Conservation (phyloP, 2,113 vertebrate species). For the Ornithorhynchus anatinus region DNA sequence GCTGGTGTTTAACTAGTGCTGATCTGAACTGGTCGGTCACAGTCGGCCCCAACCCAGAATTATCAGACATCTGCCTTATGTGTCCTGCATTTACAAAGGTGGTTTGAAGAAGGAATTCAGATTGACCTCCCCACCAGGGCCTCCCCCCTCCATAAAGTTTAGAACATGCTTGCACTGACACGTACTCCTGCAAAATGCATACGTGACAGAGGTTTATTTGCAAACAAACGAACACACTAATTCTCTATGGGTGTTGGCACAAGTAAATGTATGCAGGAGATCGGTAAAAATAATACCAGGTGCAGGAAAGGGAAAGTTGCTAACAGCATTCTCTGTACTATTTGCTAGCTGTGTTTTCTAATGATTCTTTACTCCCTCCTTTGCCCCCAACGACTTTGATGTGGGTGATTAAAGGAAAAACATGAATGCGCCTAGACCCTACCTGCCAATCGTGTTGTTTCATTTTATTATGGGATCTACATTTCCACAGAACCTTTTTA, state of each 20-base stretch:
- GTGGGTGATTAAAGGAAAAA: neutral
- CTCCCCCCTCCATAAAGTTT: neutral
- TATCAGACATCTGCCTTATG: accelerated
- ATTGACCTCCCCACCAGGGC: accelerated
- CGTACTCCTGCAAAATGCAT: neutral
- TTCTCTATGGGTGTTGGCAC: conserved; percentile 15
- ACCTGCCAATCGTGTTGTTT: neutral
- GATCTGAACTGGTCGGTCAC: neutral
- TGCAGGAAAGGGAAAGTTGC: conserved; percentile 34
- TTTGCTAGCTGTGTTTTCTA: conserved; percentile 23
- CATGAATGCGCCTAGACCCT: neutral
- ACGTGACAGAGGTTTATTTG: neutral
- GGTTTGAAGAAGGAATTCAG: neutral
- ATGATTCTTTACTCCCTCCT: conserved; percentile 29
- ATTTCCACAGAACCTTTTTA: neutral
- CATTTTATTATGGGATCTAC: neutral
- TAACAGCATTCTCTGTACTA: conserved; percentile 20
- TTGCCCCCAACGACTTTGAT: conserved; percentile 45
- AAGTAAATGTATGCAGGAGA: neutral
- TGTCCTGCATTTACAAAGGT: too few relatives aligned
- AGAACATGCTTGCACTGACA: neutral
- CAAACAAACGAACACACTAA: neutral
- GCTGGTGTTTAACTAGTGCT: neutral
- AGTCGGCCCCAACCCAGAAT: neutral
- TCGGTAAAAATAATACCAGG: conserved; percentile 47